These are phyloP conservation scores for Reticulitermes speratus DNA, from an alignment of 1,140 invertebrate genomes.

Conservation along the genomic window DNA sequence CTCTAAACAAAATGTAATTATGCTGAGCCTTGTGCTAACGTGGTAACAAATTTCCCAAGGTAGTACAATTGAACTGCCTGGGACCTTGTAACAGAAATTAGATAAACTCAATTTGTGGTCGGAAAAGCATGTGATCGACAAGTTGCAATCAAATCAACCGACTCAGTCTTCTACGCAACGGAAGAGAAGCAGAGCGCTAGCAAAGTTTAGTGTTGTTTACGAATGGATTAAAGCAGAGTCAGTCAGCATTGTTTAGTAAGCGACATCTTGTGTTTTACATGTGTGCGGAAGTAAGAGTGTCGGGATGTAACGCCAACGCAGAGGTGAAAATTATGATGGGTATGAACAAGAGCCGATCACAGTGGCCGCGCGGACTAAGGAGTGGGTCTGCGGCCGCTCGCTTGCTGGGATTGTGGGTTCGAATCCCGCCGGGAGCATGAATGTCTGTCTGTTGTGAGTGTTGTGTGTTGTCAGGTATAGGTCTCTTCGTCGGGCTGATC, in stretches of 20 bases:
- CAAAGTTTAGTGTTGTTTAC: neutral
- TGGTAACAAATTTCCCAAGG: constrained; percentile 15
- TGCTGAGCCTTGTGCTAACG: neutral
- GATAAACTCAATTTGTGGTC: constrained; percentile 4
- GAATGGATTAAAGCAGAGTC: neutral
- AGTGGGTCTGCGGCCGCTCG: too few species aligned
- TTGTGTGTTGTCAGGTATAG: too few species aligned
- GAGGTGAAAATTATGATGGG: too few species aligned
- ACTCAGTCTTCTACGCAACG: neutral
- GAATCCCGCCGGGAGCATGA: too few species aligned
- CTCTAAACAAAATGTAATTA: neutral
- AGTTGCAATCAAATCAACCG: constrained; percentile 7
- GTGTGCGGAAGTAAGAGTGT: too few species aligned
- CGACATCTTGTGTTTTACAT: too few species aligned
- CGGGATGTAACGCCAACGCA: too few species aligned
- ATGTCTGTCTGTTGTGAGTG: too few species aligned
- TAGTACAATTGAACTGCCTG: neutral
- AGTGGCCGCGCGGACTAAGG: too few species aligned
- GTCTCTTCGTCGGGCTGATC: too few species aligned
- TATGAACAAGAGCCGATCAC: too few species aligned
- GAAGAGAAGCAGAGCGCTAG: neutral
- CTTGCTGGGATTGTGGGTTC: too few species aligned
- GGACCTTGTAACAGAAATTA: neutral
- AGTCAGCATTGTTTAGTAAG: neutral
- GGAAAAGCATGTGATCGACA: constrained; percentile 10